Base-by-base conservation (phyloP, 2,113 vertebrate genomes). In the Sterrhoptilus dennistouni region DNA sequence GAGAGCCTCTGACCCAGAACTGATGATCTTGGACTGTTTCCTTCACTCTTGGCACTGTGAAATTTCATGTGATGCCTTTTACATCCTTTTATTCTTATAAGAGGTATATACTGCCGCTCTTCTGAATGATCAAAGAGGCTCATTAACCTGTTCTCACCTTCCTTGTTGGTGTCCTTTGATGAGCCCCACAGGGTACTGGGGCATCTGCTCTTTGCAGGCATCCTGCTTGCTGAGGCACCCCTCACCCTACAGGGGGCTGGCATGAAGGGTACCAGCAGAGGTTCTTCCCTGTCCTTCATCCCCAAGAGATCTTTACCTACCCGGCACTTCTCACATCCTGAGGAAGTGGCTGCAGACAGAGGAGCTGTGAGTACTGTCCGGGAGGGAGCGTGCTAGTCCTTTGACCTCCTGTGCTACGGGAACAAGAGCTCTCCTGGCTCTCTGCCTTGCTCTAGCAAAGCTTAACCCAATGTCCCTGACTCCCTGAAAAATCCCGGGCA, bases 361-460 rank as follows among this genome's bases (percentile, higher is more conserved):
- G 28, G 21, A 75, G 74, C 24, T 2, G 0, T 8, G 24, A 70
- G 15, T 0, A 1, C 33, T 71, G 12, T 35, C 35, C 0, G 0
- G 25, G 81, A 84, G 57, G 35, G 42, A 89, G 42, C 0, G 0
- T 60, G 65, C 14, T 0, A 5, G 69, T 78, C 42, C 56, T 84
- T 84, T 94, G 92, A 95, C 93, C 92, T 75, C 63, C 12, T 0
- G 1, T 76, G 77, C 84, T 71, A 40, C 3, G 0, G 71, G 59
- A 94, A 90, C 42, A 56, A 84, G 74, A 87, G 25, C 5, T 45
- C 35, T 84, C 31, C 74, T 93, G 84, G 93, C 70, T 89, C 57
- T 29, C n/a, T 65, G 80, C 89, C 83, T 54, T 89, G 23, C 7
- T 18, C 17, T 40, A 89, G 74, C 42, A 89, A 56, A 40, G 19